Base-by-base conservation (phyloP, 2,888 invertebrate species). In the Caenorhabditis sinica region DNA sequence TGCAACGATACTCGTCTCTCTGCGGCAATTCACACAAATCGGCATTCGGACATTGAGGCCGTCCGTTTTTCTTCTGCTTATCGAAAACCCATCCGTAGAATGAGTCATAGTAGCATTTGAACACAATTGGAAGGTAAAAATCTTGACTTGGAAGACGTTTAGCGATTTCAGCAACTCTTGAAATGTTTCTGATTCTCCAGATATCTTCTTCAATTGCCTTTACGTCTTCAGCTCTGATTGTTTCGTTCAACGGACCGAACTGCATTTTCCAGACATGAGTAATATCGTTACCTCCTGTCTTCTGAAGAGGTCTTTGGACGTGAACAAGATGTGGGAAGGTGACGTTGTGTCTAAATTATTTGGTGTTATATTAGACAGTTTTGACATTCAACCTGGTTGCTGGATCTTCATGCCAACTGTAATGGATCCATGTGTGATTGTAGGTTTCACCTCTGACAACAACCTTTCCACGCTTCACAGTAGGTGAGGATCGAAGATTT, bases 351-450 rank as follows among this genome's bases (percentile, higher is more conserved):
- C 82, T 82, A 65, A 56, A 75, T 65, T 11, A 11, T 13, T 2
- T 17, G 6, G 23, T 5, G 23, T 17, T 15, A 15, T 25, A 2
- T 28, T 5, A 28, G 15, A 20, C 40, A 11, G 11, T 13, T 9
- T 23, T 11, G 20, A 17, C 15, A 49, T 40, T 13, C 45, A 28
- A 61, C 63, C 60, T 74, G 0, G 81, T 68, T 8, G n/a, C 25
- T 11, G 23, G 33, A 60, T 66, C 60, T 33, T 71, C 76, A 45
- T 82, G 63, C 33, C 45, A 30, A 53, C 76, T 82, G 51, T 71
- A 82, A 66, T 82, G 82, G 36, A 77, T 82, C 82, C 82, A 82
- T 20, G 82, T 82, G 49, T 72, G 73, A 60, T 82, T 82, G 65
- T 82, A 82, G 17, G 51, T 72, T 8, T 72, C 72, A 5, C 76